Evolutionary conservation across 2,797 vertebrate genomes (phyloP).

Genomic region (Micropoecilia bifurca): DNA sequence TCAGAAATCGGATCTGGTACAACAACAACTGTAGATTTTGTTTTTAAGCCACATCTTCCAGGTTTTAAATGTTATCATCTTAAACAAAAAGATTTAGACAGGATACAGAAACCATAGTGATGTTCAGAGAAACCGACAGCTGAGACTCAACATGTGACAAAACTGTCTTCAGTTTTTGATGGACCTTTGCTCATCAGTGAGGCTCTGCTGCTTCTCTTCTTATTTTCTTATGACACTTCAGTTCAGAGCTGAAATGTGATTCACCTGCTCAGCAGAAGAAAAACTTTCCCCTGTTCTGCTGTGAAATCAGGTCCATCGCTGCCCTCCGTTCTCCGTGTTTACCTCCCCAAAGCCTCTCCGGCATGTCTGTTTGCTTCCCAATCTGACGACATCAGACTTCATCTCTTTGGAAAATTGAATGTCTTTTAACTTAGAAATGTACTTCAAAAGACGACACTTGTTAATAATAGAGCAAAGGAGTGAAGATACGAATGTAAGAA

Average conservation of each 20-base stretch:
- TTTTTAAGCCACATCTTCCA: no score
- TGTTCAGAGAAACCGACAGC: neutral
- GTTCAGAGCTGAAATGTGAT: constrained; percentile 34
- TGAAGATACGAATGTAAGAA: constrained; percentile 18
- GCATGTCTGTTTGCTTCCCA: neutral
- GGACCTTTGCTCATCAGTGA: constrained; percentile 12
- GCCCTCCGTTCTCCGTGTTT: neutral
- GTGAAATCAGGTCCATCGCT: constrained; percentile 15
- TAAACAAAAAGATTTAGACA: neutral
- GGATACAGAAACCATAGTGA: neutral
- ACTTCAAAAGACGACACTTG: neutral
- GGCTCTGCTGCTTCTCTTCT: constrained; percentile 22
- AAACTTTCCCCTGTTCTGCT: constrained; percentile 2
- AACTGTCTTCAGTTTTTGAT: neutral
- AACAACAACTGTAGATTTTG: no score
- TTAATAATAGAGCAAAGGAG: neutral
- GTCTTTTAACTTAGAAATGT: constrained; percentile 58
- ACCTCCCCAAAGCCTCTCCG: neutral
- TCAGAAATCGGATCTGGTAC: no score
- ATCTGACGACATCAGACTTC: constrained; percentile 51
- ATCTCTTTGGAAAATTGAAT: constrained; percentile 60
- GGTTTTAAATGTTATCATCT: neutral
- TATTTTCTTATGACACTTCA: constrained; percentile 41
- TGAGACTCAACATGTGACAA: neutral
- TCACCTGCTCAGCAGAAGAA: constrained; percentile 36